phyloP scores from a whole-genome alignment of 2,113 vertebrate species.

The Chamaetylas fuelleborni region DNA sequence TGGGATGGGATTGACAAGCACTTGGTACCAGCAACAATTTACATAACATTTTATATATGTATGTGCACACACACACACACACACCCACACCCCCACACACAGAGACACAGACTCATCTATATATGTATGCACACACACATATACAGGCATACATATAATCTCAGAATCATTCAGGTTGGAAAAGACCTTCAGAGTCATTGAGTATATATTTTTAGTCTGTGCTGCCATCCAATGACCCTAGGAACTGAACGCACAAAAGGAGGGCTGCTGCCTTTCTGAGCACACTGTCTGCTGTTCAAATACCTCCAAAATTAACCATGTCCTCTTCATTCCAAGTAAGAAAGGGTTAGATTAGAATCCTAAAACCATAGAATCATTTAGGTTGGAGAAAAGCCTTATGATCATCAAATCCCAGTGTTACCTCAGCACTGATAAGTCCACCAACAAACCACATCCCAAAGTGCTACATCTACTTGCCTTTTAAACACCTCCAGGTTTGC shows the following conservation, averaged over 20 bases:
- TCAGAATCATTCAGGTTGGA: neutral
- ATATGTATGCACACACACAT: accelerated
- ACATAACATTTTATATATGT: neutral
- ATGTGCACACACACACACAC: neutral
- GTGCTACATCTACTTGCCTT: neutral
- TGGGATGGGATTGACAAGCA: neutral
- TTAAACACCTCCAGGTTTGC: neutral
- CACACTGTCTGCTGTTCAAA: neutral
- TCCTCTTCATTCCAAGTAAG: neutral
- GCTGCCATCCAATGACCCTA: neutral
- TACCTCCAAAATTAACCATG: neutral
- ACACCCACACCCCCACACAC: neutral
- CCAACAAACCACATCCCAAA: neutral
- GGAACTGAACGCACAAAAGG: neutral
- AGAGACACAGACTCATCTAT: neutral
- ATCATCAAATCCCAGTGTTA: neutral
- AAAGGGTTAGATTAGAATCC: neutral
- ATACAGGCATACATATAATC: neutral
- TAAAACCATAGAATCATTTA: neutral
- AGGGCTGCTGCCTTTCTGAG: neutral
- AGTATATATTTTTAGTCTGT: neutral
- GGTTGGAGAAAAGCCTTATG: neutral
- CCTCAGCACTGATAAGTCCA: neutral
- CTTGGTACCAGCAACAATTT: neutral
- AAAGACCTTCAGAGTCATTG: neutral